Base-by-base conservation (phyloP, 2,888 invertebrate species). In the Apocheima hispidaria region DNA sequence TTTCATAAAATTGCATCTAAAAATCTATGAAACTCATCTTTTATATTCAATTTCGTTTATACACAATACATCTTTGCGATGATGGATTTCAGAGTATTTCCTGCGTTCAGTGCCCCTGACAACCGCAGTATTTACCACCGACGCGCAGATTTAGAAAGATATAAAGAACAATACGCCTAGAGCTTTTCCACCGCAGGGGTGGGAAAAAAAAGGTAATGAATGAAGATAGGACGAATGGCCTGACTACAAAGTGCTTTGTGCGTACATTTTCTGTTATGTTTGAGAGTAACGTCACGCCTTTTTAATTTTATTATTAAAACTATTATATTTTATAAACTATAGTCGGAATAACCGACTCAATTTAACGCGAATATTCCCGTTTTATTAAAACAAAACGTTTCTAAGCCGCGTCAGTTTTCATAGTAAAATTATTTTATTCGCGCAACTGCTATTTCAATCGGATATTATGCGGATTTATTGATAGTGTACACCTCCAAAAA, bases 91-190 rank as follows among this genome's bases (percentile, higher is more conserved):
- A 23, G n/a, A n/a, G 33, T 14, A 36, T 16, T 36, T 23, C 12
- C 56, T 50, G 38, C 38, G 1, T 10, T 40, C 40, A 30, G 35
- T 49, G 30, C 30, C 6, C 23, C 26, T 56, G 57, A 44, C 57
- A 58, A 21, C n/a, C 38, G 21, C 28, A 16, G 10, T 6, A 20
- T 33, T 50, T 16, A 28, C 33, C 41, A n/a, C n/a, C n/a, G n/a
- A n/a, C 40, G 41, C n/a, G 21, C n/a, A 41, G 59, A 59, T 59
- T 59, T 48, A 59, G 48, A 52, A 52, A 59, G 52, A 59, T 52
- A 52, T 50, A 53, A 7, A 53, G 41, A 53, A 59, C 53, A 59
- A 59, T 41, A 18, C 44, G 41, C 30, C 12, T 14, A 20, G 51
- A 46, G 48, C 18, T 48, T 28, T 28, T 16, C 26, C 44, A 44